A percentile compares a stretch with the other conserved stretches of the same genome.
Conservation (phyloP, 2,888 invertebrate genomes). For the Cacoxenus indagator region DNA sequence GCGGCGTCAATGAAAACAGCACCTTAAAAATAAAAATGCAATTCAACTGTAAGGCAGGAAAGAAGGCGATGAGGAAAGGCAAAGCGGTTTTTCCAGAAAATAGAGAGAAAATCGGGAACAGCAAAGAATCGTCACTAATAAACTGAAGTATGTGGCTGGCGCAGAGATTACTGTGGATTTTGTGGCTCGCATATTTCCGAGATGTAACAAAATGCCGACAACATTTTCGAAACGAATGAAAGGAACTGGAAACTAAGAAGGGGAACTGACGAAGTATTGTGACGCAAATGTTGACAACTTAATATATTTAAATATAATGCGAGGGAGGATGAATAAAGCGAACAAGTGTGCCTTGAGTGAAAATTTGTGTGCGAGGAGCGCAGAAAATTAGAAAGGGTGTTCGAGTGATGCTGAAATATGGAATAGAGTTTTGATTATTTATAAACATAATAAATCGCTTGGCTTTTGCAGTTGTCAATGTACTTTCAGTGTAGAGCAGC, state of each 20-base stretch:
- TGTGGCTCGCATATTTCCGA: slow-evolving; percentile 55
- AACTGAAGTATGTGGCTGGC: slow-evolving; percentile 38
- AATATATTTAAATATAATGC: slow-evolving; percentile 65
- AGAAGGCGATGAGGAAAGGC: background rate
- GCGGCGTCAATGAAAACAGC: background rate
- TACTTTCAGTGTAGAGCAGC: background rate
- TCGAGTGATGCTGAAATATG: background rate
- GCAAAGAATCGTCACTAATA: slow-evolving; percentile 50
- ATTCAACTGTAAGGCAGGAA: background rate
- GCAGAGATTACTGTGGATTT: slow-evolving; percentile 58
- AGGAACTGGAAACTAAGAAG: slow-evolving; percentile 19
- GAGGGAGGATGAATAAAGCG: slow-evolving; percentile 15
- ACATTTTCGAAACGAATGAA: slow-evolving; percentile 29
- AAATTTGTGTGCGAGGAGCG: background rate
- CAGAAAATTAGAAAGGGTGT: background rate
- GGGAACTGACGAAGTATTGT: slow-evolving; percentile 32
- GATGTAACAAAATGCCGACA: slow-evolving; percentile 59
- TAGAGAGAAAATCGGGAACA: background rate
- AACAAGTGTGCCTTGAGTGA: slow-evolving; percentile 4
- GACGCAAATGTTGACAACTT: slow-evolving; percentile 58
- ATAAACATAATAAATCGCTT: slow-evolving; percentile 8
- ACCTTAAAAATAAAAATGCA: background rate
- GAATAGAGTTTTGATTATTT: background rate
- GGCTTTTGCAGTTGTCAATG: too few relatives aligned
- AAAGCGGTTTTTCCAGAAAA: slow-evolving; percentile 41